Evolutionary conservation across 1,140 invertebrate genomes (phyloP), one percentile per base, ranked within the genome.

Genomic region (Contarinia nasturtii): DNA sequence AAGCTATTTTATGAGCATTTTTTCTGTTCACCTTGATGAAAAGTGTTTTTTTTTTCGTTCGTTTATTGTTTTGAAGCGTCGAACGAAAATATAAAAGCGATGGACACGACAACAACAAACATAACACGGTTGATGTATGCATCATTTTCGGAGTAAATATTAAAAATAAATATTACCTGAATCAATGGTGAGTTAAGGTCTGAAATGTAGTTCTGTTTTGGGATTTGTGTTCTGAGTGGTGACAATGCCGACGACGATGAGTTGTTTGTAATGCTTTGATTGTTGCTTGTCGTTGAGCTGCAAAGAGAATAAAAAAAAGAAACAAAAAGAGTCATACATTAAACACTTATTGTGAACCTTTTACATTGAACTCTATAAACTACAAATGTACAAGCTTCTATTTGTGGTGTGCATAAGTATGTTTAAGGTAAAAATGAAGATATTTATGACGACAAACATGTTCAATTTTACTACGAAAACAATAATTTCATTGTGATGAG

Each of bases 161-260:
- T 10, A 19, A 14, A 44, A 20, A 17, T 44, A 44, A 4, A 19
- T 44, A 12, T 37, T 52, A 63, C 60, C 58, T 79, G 76, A 61
- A 94, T 91, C 33, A 94, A 71, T 4, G 90, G 89, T n/a, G 87
- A 92, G 67, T 87, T 87, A 33, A 92, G 72, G 38, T 84, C 80
- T 37, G 61, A 60, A n/a, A 61, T 55, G 46, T 59, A 61, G 45
- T 60, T 63, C 51, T 58, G 60, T 54, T 60, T 62, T 42, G 61
- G 54, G 22, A 37, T 20, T 62, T 49, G 56, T 72, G 61, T 58
- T 63, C 63, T 69, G 71, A 55, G 59, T 66, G 58, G 74, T 33
- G 43, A 33, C 20, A 43, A 43, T 18, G 41, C 41, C 11, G 41
- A 18, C 18, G 41, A 43, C 27, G 27, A n/a, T n/a, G n/a, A 27